Percentiles rank a stretch among this genome's conserved stretches.
Evolutionary conservation across 1,140 invertebrate species (phyloP).

Genomic region (Ptiloglossa arizonensis): DNA sequence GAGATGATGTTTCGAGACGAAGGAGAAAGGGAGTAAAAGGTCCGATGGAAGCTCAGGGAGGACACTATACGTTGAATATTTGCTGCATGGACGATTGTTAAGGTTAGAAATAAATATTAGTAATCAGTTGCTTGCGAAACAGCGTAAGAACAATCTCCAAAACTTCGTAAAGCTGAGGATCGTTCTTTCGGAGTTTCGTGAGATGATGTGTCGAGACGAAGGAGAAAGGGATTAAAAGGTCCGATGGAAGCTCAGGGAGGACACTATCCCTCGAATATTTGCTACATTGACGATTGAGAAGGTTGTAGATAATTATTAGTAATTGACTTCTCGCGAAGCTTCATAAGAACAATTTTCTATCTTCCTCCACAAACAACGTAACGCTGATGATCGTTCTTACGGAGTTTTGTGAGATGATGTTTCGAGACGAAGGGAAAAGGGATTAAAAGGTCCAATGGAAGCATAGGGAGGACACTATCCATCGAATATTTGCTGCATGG

Average conservation of each 20-base stretch:
- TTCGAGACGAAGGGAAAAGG: neutral
- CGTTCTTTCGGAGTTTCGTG: neutral
- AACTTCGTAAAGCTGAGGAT: too few relatives aligned
- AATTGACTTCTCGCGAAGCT: too few relatives aligned
- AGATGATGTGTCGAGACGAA: neutral
- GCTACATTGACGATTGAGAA: neutral
- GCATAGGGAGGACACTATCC: neutral
- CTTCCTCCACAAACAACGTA: too few relatives aligned
- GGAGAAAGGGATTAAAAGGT: neutral
- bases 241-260: neutral
- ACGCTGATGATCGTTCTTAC: conserved; percentile 8
- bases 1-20: neutral
- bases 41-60: neutral
- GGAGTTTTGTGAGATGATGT: neutral
- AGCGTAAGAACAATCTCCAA: too few relatives aligned
- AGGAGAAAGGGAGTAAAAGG: neutral
- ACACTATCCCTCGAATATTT: neutral
- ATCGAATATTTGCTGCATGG: neutral
- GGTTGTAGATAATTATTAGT: too few relatives aligned
- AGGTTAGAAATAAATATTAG: too few relatives aligned
- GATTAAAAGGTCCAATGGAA: neutral
- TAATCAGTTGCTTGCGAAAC: too few relatives aligned
- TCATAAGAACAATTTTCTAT: too few relatives aligned
- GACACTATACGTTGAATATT: neutral
- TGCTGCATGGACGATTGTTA: neutral